Conservation (phyloP, 2,888 invertebrate species). For the Eupithecia subumbrata region DNA sequence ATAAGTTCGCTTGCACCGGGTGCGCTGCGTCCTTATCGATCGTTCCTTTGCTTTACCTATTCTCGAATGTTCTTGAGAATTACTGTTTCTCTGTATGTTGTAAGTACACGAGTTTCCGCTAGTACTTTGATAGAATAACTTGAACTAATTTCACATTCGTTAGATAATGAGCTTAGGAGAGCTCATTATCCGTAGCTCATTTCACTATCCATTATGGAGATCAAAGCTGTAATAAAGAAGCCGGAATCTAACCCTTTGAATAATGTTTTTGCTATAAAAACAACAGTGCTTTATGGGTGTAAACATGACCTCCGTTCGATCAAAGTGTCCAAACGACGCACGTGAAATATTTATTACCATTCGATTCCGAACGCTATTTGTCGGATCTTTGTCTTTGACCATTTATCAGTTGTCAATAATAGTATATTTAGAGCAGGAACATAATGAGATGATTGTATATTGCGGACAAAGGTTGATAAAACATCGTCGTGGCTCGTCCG, state of each 20-base stretch:
- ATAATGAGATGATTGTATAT: background rate
- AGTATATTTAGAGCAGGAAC: background rate
- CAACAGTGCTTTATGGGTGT: background rate
- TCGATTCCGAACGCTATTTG: background rate
- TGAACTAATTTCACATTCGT: no score
- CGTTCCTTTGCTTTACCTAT: conserved; percentile 14
- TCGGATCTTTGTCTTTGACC: background rate
- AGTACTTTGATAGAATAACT: background rate
- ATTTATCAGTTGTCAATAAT: conserved; percentile 3
- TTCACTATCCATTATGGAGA: no score
- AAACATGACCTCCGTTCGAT: background rate
- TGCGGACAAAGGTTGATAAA: background rate
- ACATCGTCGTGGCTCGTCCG: background rate
- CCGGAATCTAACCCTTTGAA: background rate
- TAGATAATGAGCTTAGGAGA: no score
- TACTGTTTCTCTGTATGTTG: background rate
- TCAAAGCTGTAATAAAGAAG: background rate
- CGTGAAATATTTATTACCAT: background rate
- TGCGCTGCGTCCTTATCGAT: conserved; percentile 24
- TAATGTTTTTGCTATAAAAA: background rate
- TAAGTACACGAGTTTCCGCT: background rate
- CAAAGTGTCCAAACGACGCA: conserved; percentile 1
- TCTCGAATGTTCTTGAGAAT: background rate
- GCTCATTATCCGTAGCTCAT: no score
- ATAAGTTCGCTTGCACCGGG: conserved; percentile 23